A percentile compares a stretch with the other conserved stretches of the same genome.
phyloP scores from a whole-genome alignment of 2,797 vertebrate species.

The Odontamblyopus rebecca region DNA sequence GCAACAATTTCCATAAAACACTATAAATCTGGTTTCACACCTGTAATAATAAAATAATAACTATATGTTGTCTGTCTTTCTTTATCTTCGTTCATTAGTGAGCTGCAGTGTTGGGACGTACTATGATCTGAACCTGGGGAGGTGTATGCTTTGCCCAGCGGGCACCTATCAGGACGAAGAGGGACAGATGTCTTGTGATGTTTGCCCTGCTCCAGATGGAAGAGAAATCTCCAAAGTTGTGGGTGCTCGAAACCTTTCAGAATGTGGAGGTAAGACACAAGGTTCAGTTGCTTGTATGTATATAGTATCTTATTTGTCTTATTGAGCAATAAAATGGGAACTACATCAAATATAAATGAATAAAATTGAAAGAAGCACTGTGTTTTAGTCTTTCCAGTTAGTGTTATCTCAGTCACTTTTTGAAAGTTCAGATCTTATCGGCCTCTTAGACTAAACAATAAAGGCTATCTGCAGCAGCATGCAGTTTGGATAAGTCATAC shows the following conservation, averaged over 20 bases:
- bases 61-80: slow-evolving; percentile 19
- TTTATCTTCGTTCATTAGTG: slow-evolving; percentile 68
- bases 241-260: slow-evolving; percentile 81
- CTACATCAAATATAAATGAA: slow-evolving; percentile 13
- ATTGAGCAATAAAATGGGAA: slow-evolving; percentile 17
- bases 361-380: slow-evolving; percentile 64
- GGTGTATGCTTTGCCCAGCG: slow-evolving; percentile 82
- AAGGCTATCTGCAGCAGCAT: slow-evolving; percentile 55
- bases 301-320: background rate
- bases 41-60: background rate
- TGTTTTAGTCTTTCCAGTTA: slow-evolving; percentile 63
- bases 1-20: background rate
- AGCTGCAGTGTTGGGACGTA: slow-evolving; percentile 82
- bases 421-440: slow-evolving; percentile 68
- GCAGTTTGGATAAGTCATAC: slow-evolving; percentile 64
- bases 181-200: slow-evolving; percentile 84
- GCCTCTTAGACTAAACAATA: slow-evolving; percentile 78
- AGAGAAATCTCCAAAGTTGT: slow-evolving; percentile 70
- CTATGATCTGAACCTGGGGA: slow-evolving; percentile 79
- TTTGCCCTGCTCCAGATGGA: slow-evolving; percentile 80
- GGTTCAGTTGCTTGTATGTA: background rate
- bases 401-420: slow-evolving; percentile 68
- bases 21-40: background rate
- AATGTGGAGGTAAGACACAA: slow-evolving; percentile 81
- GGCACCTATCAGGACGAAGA: slow-evolving; percentile 87